A percentile compares a stretch with the other conserved stretches of the same genome.
These are phyloP conservation scores for Perdix hodgsoniae DNA, from an alignment of 2,797 vertebrate species.

Conservation along the genomic window DNA sequence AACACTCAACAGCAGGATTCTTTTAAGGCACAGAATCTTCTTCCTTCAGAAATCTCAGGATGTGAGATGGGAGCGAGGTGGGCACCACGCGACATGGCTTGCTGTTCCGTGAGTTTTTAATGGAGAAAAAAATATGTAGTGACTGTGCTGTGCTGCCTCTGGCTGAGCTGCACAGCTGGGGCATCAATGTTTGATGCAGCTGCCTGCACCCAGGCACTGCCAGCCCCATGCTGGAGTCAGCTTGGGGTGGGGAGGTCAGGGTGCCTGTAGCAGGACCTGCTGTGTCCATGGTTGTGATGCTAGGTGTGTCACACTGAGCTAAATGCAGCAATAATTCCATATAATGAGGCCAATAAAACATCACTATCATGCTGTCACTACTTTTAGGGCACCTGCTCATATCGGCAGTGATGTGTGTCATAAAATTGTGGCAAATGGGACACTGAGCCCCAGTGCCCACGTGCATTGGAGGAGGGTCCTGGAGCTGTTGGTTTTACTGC, in stretches of 20 bases:
- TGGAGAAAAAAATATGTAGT: constrained; percentile 37
- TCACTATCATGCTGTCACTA: neutral
- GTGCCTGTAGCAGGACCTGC: neutral
- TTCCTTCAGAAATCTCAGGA: neutral
- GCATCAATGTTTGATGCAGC: constrained; percentile 41
- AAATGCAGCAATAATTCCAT: rapidly evolving
- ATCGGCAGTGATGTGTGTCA: neutral
- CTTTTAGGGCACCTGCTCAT: neutral
- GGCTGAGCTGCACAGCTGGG: neutral
- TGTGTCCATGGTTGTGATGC: neutral
- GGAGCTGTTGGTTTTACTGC: no score
- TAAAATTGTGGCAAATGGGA: neutral
- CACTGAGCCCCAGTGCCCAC: neutral
- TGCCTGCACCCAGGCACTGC: neutral
- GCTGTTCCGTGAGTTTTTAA: constrained; percentile 40
- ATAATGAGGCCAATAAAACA: neutral
- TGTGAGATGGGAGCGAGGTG: neutral
- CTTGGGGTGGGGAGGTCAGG: neutral
- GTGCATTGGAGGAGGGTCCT: neutral
- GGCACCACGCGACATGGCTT: neutral
- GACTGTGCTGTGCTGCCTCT: neutral
- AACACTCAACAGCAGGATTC: neutral
- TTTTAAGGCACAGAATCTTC: neutral
- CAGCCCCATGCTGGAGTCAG: neutral
- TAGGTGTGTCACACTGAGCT: rapidly evolving